phyloP scores from a whole-genome alignment of 2,113 vertebrate species.

The Oryzias javanicus region DNA sequence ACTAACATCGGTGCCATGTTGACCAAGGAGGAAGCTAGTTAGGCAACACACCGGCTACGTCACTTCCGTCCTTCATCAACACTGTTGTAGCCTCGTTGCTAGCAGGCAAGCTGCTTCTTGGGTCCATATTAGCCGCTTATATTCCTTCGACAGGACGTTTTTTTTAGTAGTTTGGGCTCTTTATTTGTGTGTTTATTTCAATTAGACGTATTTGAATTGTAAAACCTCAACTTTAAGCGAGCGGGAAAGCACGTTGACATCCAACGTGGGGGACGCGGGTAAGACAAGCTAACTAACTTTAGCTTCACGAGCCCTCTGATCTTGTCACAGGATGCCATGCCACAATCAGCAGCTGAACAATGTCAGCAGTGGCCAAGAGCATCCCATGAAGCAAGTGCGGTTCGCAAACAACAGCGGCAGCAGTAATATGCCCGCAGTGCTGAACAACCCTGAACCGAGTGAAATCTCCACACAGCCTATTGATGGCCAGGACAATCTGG shows the following conservation, averaged over 20 bases:
- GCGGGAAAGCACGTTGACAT: conserved; percentile 51
- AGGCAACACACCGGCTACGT: conserved; percentile 37
- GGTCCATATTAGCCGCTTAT: background rate
- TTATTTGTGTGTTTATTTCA: background rate
- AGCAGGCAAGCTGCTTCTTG: conserved; percentile 1
- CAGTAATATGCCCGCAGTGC: conserved; percentile 41
- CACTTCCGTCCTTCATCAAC: conserved; percentile 35
- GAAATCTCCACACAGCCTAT: conserved; percentile 33
- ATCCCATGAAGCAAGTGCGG: conserved; percentile 75
- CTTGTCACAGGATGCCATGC: conserved; percentile 77
- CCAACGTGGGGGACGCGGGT: conserved; percentile 21
- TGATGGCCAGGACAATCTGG: conserved; percentile 57
- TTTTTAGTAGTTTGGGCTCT: background rate
- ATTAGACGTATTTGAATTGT: background rate
- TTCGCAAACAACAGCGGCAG: conserved; percentile 70
- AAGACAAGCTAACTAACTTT: conserved; percentile 7
- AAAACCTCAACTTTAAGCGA: conserved; percentile 18
- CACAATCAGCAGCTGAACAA: conserved; percentile 79
- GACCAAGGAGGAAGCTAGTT: conserved; percentile 19
- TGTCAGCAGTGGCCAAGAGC: conserved; percentile 67
- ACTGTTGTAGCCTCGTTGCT: conserved; percentile 41
- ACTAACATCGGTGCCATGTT: conserved; percentile 79
- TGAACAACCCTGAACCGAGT: conserved; percentile 43
- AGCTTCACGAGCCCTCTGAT: background rate
- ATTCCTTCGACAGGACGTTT: background rate